Evolutionary conservation across 1,140 invertebrate species (phyloP), one percentile per base, ranked within the genome.

Genomic region (Drosophila micromelanica): DNA sequence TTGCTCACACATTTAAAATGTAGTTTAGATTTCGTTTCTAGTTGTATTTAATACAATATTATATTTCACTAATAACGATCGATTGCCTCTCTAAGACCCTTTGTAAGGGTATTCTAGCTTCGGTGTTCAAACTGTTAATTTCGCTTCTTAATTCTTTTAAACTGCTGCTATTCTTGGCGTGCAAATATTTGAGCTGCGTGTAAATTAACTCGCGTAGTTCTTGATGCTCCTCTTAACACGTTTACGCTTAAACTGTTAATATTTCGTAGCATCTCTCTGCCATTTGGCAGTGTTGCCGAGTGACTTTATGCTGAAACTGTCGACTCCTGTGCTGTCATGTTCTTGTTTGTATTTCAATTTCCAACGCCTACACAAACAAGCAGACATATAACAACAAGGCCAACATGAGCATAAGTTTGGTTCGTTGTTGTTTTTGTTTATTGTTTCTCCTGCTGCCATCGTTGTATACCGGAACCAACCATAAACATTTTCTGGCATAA

Each of bases 341-440:
- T 59, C 57, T 81, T 87, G 82, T 87, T 87, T 86, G 82, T 81
- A 81, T 87, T 87, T 87, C 78, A 87, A 87, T 87, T 86, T 81
- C 73, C 78, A 70, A 69, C 62, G 80, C 80, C 76, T 84, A 84
- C 80, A 62, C 72, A 84, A 84, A 84, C 80, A 73, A 51, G 32
- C 61, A 73, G 48, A 42, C 17, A 54, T 7, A 67, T 7, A 67
- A 45, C 46, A 64, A 60, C 52, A 71, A 51, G 48, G n/a, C 37
- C 51, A 80, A 67, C 76, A 78, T 77, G 62, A 78, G 76, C 76
- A 78, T 70, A 72, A 76, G 74, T 82, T 71, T 81, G 49, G 76
- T 75, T 73, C 64, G 43, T 52, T 52, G 49, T 37, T 82, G 55
- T 74, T 23, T 23, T 23, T 81, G 48, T 67, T 67, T 73, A 70